Conservation (phyloP, 2,888 invertebrate species). For the Glaucopsyche alexis region DNA sequence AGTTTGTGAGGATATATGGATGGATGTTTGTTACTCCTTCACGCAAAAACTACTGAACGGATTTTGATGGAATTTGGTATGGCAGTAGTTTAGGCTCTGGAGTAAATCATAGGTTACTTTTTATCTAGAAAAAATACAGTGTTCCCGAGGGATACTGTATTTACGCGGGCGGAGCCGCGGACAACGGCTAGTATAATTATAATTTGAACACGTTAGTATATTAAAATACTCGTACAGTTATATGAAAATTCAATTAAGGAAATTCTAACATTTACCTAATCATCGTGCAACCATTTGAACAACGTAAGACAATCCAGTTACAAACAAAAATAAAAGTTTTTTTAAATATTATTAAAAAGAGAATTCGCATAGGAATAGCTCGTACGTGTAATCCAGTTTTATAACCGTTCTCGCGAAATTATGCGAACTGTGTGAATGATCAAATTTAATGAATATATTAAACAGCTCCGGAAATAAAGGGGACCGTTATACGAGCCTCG, state of each 20-base stretch:
- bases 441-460: conserved; percentile 29
- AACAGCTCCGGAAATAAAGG: conserved; percentile 14
- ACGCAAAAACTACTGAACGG: too few species aligned
- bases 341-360: conserved; percentile 20
- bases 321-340: conserved; percentile 24
- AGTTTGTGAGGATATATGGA: too few species aligned
- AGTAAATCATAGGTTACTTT: too few species aligned
- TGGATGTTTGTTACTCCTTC: too few species aligned
- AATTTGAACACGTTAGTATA: background rate
- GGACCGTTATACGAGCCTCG: conserved; percentile 10
- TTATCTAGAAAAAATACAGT: too few species aligned
- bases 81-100: too few species aligned
- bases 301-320: conserved; percentile 1
- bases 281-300: background rate
- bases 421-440: conserved; percentile 25
- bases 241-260: background rate
- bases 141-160: too few species aligned
- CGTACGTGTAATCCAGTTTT: conserved; percentile 26
- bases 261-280: background rate
- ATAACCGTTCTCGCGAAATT: conserved; percentile 26
- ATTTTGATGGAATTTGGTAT: too few species aligned
- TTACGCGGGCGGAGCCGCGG: too few species aligned
- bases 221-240: background rate
- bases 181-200: too few species aligned
- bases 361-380: conserved; percentile 18